phyloP scores from a whole-genome alignment of 2,888 invertebrate genomes.

The Limenitis camilla region DNA sequence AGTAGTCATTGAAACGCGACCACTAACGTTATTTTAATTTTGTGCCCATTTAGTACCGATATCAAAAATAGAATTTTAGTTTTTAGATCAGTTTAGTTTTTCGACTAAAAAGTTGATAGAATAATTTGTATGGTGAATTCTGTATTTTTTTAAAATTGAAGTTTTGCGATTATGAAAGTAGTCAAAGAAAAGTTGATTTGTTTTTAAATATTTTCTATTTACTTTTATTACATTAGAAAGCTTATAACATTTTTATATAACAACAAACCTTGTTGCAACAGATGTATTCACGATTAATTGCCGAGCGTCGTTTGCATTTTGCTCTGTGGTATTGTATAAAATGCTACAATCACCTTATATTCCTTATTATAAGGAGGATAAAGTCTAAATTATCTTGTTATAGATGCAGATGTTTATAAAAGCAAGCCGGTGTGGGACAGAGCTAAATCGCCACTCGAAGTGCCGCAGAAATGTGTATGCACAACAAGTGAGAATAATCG shows the following conservation, averaged over 20 bases:
- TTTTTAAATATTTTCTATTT: no score
- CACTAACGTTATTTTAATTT: constrained; percentile 15
- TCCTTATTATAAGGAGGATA: constrained; percentile 37
- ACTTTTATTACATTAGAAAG: no score
- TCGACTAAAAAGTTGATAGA: not conserved
- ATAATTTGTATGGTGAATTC: not conserved
- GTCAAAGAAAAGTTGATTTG: no score
- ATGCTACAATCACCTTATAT: constrained; percentile 17
- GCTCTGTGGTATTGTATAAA: constrained; percentile 15
- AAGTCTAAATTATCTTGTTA: constrained; percentile 45
- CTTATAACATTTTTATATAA: not conserved
- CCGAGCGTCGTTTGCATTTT: constrained; percentile 35
- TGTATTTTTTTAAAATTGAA: not conserved
- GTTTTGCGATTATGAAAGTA: no score
- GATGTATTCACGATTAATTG: constrained; percentile 45
- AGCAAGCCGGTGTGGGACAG: constrained; percentile 41
- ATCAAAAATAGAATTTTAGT: constrained; percentile 5
- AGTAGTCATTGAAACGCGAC: constrained; percentile 8
- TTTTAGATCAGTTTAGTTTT: not conserved
- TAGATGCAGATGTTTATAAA: constrained; percentile 32
- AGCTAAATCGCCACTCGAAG: constrained; percentile 65
- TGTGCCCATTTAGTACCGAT: constrained; percentile 3
- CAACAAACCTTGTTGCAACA: constrained; percentile 37
- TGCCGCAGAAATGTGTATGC: constrained; percentile 65
- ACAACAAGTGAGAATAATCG: constrained; percentile 68